Evolutionary conservation across 1,140 invertebrate species (phyloP).

Genomic region (Bombus picipes): DNA sequence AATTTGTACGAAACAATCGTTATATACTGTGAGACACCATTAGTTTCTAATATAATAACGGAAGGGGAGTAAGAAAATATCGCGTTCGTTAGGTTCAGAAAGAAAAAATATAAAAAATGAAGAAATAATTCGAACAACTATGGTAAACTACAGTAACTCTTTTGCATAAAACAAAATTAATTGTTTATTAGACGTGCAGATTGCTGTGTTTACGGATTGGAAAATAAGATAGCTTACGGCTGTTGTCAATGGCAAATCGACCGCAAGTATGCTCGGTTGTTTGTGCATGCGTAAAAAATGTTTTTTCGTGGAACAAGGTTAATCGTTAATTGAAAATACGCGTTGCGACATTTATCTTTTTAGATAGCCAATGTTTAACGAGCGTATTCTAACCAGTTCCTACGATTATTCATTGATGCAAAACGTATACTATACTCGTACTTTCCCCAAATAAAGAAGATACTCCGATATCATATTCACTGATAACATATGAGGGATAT

Average conservation of each 20-base stretch:
- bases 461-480: slow-evolving; percentile 2
- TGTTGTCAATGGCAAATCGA: not conserved
- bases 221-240: not conserved
- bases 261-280: not conserved
- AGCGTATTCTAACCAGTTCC: slow-evolving; percentile 22
- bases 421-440: not conserved
- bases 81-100: no score
- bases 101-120: no score
- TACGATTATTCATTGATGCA: slow-evolving; percentile 26
- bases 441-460: not conserved
- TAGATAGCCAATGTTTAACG: slow-evolving; percentile 13
- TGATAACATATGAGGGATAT: slow-evolving; percentile 16
- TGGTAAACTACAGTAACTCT: no score
- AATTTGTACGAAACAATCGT: no score
- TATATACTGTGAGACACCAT: no score
- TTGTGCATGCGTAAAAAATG: no score
- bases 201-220: not conserved
- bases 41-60: no score
- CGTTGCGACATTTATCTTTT: slow-evolving; percentile 20
- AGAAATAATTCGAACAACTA: no score
- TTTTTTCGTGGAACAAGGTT: slow-evolving; percentile 1
- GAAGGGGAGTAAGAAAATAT: no score
- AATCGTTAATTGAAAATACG: slow-evolving; percentile 28
- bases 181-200: not conserved
- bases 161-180: not conserved